Evolutionary conservation across 2,113 vertebrate genomes (phyloP).

Genomic region (Axis porcinus): DNA sequence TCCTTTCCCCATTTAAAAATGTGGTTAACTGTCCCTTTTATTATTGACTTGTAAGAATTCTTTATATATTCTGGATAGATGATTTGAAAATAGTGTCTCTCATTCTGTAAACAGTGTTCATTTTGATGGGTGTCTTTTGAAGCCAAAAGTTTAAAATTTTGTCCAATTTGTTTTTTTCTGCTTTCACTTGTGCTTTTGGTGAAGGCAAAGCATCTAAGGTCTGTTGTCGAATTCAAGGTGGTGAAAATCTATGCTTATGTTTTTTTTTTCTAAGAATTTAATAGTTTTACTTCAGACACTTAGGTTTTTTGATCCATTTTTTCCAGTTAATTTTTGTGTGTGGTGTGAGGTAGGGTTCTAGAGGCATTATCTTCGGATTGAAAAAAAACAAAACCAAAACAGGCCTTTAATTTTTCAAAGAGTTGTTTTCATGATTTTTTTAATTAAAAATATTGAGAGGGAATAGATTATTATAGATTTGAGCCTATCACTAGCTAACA

Average conservation of each 20-base stretch:
- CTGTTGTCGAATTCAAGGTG: too few species aligned
- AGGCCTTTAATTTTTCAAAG: not conserved
- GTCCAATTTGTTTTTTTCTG: not conserved
- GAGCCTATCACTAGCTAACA: not conserved
- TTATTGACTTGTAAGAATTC: too few species aligned
- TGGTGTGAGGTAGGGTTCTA: not conserved
- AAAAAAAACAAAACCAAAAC: too few species aligned
- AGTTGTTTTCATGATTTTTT: not conserved
- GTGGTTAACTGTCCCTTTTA: too few species aligned
- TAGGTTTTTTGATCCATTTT: not conserved
- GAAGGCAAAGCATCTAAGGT: not conserved
- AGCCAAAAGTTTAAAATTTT: not conserved
- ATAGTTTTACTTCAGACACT: not conserved
- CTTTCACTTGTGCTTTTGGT: not conserved
- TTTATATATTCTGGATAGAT: not conserved
- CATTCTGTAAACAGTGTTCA: rapidly evolving
- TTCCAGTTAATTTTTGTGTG: not conserved
- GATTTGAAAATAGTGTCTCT: not conserved
- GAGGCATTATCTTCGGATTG: not conserved
- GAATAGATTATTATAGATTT: not conserved
- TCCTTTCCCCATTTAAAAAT: not conserved
- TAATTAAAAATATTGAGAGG: not conserved
- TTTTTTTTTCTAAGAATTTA: not conserved
- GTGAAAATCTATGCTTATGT: not conserved
- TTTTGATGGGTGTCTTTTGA: not conserved